A percentile compares a stretch with the other conserved stretches of the same genome.
These are phyloP conservation scores for Hyperoplus lanceolatus DNA, from an alignment of 2,797 vertebrate genomes.

Conservation along the genomic window DNA sequence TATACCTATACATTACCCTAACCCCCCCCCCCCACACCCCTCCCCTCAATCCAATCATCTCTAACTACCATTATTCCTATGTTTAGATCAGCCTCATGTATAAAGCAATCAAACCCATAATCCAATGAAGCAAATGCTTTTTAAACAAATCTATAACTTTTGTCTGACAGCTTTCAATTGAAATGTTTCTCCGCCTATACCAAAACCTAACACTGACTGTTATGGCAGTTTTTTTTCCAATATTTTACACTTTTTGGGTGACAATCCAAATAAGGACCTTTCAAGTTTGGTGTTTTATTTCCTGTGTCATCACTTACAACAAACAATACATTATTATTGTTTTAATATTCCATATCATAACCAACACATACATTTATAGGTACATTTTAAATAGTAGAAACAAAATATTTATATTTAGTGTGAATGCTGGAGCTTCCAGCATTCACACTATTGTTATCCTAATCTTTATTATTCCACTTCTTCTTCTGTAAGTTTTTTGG, in stretches of 20 bases:
- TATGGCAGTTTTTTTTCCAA: constrained; percentile 24
- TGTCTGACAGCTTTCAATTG: constrained; percentile 77
- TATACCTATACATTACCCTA: constrained; percentile 32
- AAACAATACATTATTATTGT: not conserved
- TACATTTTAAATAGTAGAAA: not conserved
- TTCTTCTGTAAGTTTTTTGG: too few species aligned
- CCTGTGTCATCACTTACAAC: not conserved
- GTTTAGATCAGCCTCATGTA: constrained; percentile 64
- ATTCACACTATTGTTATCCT: too few species aligned
- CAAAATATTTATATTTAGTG: not conserved
- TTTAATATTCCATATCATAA: not conserved
- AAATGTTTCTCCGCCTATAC: constrained; percentile 46
- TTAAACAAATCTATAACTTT: constrained; percentile 56
- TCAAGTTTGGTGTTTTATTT: not conserved
- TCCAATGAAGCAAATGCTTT: constrained; percentile 39
- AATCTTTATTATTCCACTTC: too few species aligned
- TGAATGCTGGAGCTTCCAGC: too few species aligned
- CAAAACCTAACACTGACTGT: constrained; percentile 1
- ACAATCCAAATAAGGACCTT: not conserved
- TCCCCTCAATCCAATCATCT: constrained; percentile 33
- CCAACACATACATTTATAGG: not conserved
- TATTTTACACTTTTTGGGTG: not conserved
- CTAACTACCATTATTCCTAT: constrained; percentile 56
- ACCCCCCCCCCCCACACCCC: not conserved
- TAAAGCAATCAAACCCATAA: constrained; percentile 32